Percentiles rank a stretch among this genome's conserved stretches.
Evolutionary conservation across 2,113 vertebrate species (phyloP).

Genomic region (Rattus norvegicus): DNA sequence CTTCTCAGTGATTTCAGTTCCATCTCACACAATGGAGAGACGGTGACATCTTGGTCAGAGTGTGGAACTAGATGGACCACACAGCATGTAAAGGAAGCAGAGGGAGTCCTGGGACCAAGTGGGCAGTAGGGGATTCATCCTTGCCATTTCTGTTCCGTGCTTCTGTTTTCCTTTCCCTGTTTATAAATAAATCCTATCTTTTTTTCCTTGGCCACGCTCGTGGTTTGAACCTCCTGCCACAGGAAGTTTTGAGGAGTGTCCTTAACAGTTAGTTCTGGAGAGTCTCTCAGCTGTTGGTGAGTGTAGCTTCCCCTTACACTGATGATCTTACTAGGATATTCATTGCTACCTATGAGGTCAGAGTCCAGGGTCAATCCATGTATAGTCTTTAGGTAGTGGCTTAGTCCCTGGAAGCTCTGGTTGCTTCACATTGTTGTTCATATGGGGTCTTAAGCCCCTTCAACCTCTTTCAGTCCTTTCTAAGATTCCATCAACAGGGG

Average conservation of each 20-base stretch:
- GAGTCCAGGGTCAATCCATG: no score
- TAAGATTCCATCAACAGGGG: no score
- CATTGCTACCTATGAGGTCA: no score
- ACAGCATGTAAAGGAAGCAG: neutral
- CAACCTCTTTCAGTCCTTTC: no score
- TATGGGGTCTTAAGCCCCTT: no score
- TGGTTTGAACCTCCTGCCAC: neutral
- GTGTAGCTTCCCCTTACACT: no score
- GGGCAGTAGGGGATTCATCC: neutral
- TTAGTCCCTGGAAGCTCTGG: no score
- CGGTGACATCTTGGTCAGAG: neutral
- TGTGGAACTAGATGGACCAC: neutral
- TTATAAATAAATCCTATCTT: neutral
- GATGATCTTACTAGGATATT: no score
- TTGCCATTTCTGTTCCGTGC: neutral
- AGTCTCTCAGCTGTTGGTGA: neutral
- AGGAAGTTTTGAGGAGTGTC: neutral
- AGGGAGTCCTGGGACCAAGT: neutral
- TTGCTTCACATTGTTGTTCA: no score
- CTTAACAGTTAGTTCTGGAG: neutral
- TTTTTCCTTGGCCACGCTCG: neutral
- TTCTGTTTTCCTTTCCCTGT: neutral
- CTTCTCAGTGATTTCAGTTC: neutral
- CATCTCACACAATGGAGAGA: neutral
- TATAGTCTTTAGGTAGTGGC: no score